Percentiles rank a stretch among this genome's conserved stretches.
phyloP scores from a whole-genome alignment of 2,888 invertebrate genomes.

The Drosophila infuscata region DNA sequence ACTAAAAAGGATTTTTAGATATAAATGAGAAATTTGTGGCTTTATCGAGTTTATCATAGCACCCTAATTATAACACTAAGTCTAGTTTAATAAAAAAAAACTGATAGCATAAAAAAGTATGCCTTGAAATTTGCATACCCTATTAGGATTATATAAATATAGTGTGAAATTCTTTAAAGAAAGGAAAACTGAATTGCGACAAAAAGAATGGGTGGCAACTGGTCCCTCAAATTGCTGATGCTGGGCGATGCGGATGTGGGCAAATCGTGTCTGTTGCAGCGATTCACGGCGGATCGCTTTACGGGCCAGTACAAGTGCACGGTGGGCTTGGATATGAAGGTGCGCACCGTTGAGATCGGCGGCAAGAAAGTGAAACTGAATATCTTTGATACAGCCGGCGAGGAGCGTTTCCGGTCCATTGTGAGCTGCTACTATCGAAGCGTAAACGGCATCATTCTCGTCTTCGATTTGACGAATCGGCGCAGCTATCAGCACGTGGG shows the following conservation, averaged over 20 bases:
- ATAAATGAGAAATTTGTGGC: too few relatives aligned
- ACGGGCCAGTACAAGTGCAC: conserved; percentile 99
- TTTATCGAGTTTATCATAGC: too few relatives aligned
- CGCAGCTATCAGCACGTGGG: conserved; percentile 99
- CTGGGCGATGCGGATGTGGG: conserved; percentile 99
- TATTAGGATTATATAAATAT: not conserved
- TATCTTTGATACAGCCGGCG: conserved; percentile 98
- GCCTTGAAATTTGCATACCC: not conserved
- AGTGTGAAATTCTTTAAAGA: not conserved
- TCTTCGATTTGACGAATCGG: conserved; percentile 98
- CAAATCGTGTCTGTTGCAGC: conserved; percentile 97
- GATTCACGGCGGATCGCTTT: conserved; percentile 99
- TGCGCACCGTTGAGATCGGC: conserved; percentile 99
- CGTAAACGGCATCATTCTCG: conserved; percentile 98
- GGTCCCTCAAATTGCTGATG: conserved; percentile 95
- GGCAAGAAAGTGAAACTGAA: conserved; percentile 97
- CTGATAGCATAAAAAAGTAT: not conserved
- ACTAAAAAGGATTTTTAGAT: too few relatives aligned
- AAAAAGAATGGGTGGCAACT: not conserved
- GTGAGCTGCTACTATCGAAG: conserved; percentile 98
- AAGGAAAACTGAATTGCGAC: not conserved
- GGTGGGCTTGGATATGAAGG: conserved; percentile 98
- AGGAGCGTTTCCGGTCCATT: conserved; percentile 97
- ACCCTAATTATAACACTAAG: too few relatives aligned
- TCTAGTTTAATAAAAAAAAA: too few relatives aligned